Conservation (phyloP, 2,797 vertebrate species). For the Cephalopachus bancanus region DNA sequence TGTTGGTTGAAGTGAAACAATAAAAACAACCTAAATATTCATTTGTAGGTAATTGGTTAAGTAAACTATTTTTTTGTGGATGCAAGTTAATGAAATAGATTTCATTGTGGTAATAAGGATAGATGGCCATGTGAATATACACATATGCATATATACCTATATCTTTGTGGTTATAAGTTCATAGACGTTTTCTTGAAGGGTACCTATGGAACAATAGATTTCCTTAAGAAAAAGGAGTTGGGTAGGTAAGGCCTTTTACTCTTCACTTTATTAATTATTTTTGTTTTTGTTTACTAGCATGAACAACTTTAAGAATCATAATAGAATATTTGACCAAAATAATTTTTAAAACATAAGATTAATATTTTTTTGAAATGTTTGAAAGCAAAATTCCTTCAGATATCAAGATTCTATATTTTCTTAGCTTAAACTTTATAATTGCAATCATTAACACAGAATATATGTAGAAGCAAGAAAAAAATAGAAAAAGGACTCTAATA, state of each 20-base stretch:
- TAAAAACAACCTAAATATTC: background rate
- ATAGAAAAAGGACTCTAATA: background rate
- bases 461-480: background rate
- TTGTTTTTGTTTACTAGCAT: background rate
- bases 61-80: background rate
- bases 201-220: background rate
- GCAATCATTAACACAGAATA: background rate
- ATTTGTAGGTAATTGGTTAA: background rate
- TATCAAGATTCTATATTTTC: background rate
- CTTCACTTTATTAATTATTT: background rate
- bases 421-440: background rate
- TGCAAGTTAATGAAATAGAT: background rate
- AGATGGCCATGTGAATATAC: background rate
- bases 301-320: background rate
- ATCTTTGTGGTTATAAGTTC: background rate
- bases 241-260: background rate
- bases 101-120: background rate
- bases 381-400: background rate
- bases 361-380: background rate
- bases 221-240: background rate
- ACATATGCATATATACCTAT: rapidly evolving
- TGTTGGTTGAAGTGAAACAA: conserved; percentile 23
- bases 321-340: background rate
- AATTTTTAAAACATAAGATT: background rate
- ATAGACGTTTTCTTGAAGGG: background rate